A percentile compares a stretch with the other conserved stretches of the same genome.
These are phyloP conservation scores for Hypomecis punctinalis DNA, from an alignment of 2,888 invertebrate species.

Conservation along the genomic window DNA sequence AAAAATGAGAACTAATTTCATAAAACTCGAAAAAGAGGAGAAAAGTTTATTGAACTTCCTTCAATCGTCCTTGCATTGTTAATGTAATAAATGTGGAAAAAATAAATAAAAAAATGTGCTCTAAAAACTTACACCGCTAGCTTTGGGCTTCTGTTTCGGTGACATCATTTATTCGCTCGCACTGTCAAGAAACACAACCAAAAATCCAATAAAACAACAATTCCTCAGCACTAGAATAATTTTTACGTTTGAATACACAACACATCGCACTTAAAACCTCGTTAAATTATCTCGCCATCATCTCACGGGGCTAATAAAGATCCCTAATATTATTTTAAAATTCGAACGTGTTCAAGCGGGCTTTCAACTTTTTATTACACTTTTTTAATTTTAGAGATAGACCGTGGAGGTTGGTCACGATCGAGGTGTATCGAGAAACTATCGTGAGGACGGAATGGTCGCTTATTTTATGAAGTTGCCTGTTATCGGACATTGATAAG, in stretches of 20 bases:
- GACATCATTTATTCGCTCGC: conserved; percentile 57
- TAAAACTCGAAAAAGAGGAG: too few species aligned
- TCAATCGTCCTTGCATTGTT: too few species aligned
- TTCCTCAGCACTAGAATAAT: conserved; percentile 53
- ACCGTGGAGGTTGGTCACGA: conserved; percentile 6
- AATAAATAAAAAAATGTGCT: conserved; percentile 1
- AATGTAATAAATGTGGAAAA: too few species aligned
- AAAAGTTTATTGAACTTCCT: too few species aligned
- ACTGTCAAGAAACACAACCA: conserved; percentile 70
- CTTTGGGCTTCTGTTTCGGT: conserved; percentile 65
- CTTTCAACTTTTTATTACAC: conserved; percentile 16
- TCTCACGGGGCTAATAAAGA: conserved; percentile 9
- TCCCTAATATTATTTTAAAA: conserved; percentile 1
- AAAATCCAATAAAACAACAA: conserved; percentile 61
- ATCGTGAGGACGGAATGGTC: conserved; percentile 55
- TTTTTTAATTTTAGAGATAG: conserved; percentile 12
- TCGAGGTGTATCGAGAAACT: conserved; percentile 52
- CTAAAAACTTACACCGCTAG: conserved; percentile 41
- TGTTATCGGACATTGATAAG: conserved; percentile 77
- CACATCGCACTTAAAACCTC: conserved; percentile 60
- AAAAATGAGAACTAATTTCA: too few species aligned
- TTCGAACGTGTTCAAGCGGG: conserved; percentile 13
- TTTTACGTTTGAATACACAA: conserved; percentile 61
- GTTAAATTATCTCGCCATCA: conserved; percentile 18
- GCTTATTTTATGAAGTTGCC: conserved; percentile 67